Evolutionary conservation across 2,113 vertebrate species (phyloP).

Genomic region (Sitta europaea): DNA sequence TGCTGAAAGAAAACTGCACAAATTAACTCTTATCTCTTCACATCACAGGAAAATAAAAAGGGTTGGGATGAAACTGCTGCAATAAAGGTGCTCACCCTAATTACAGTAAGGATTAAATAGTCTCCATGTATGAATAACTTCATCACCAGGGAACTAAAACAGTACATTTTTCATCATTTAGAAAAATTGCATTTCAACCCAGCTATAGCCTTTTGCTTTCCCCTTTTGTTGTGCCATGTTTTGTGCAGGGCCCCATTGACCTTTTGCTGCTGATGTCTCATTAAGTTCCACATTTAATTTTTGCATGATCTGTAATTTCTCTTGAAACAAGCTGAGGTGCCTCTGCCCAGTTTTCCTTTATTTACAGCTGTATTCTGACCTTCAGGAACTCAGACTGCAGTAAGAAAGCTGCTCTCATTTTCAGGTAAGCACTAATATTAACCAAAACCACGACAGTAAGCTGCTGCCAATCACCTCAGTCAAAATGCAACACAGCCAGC

Average conservation of each 20-base stretch:
- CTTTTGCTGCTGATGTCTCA: neutral
- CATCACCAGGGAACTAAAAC: neutral
- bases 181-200: neutral
- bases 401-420: neutral
- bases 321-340: neutral
- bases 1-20: neutral
- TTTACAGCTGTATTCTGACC: neutral
- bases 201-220: fast-evolving
- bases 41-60: neutral
- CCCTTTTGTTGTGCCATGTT: neutral
- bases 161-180: neutral
- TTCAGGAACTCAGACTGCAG: neutral
- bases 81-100: neutral
- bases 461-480: neutral
- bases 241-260: neutral
- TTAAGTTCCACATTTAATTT: neutral
- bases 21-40: neutral
- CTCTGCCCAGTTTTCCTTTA: neutral
- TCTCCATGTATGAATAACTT: neutral
- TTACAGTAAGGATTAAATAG: neutral
- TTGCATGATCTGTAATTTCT: neutral
- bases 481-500: neutral
- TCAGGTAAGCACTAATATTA: neutral
- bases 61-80: neutral
- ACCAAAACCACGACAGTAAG: neutral